Conservation (phyloP, 1,140 invertebrate genomes). For the Sarcophaga bullata region DNA sequence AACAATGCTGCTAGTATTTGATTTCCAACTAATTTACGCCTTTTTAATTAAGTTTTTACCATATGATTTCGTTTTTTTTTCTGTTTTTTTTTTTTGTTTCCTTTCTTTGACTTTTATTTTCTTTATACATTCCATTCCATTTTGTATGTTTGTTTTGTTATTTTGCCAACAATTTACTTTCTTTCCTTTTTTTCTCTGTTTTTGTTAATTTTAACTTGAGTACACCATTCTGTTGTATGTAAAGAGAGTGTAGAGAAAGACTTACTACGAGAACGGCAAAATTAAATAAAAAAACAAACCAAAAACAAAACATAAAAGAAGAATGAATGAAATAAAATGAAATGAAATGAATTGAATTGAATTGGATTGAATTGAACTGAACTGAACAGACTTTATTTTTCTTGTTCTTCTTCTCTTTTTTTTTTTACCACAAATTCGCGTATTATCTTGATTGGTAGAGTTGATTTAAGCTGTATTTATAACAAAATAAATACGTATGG, state of each 20-base stretch:
- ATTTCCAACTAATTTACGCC: slow-evolving; percentile 30
- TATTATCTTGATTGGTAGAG: slow-evolving; percentile 35
- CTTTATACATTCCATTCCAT: not conserved
- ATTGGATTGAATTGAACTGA: not conserved
- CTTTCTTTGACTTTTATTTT: not conserved
- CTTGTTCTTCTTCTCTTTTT: not conserved
- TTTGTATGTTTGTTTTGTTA: too few species aligned
- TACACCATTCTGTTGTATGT: too few species aligned
- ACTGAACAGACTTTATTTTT: slow-evolving; percentile 17
- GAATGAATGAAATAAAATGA: not conserved
- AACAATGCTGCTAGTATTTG: not conserved
- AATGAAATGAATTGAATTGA: not conserved
- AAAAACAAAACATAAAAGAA: not conserved
- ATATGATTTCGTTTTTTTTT: not conserved
- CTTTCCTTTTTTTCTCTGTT: too few species aligned
- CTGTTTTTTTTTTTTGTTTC: too few species aligned
- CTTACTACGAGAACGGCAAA: not conserved
- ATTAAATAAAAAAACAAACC: not conserved
- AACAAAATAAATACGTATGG: not conserved
- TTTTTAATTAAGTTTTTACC: slow-evolving; percentile 38
- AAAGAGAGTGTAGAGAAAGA: too few species aligned
- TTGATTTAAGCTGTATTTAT: slow-evolving; percentile 33
- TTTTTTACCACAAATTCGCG: slow-evolving; percentile 34
- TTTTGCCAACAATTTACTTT: too few species aligned
- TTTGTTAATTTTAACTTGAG: too few species aligned